These are phyloP conservation scores for Cataglyphis livida DNA, from an alignment of 2,888 invertebrate genomes.

Conservation along the genomic window DNA sequence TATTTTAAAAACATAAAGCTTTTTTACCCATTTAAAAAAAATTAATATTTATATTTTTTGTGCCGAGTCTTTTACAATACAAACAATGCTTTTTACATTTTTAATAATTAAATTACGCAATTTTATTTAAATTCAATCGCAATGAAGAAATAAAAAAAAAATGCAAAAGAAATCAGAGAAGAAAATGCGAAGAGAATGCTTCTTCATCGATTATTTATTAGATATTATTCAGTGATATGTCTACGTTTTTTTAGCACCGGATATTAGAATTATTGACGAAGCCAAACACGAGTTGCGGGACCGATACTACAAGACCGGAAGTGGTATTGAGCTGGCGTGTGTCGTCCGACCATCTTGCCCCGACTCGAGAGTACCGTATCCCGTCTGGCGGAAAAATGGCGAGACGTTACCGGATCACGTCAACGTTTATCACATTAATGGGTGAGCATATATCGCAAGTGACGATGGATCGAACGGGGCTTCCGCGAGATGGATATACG, in stretches of 20 bases:
- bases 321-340: constrained; percentile 90
- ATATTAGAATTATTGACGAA: constrained; percentile 90
- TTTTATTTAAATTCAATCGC: neutral
- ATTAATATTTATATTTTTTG: too few species aligned
- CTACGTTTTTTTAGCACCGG: constrained; percentile 87
- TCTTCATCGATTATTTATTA: neutral
- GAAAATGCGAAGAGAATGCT: too few species aligned
- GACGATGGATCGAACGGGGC: constrained; percentile 52
- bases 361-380: constrained; percentile 82
- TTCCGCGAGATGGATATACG: constrained; percentile 49
- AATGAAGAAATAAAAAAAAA: neutral
- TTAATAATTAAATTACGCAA: neutral
- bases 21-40: too few species aligned
- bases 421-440: constrained; percentile 82
- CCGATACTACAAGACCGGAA: constrained; percentile 91
- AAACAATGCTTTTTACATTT: neutral
- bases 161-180: neutral
- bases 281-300: constrained; percentile 90
- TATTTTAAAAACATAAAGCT: neutral
- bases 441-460: constrained; percentile 74
- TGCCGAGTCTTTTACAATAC: neutral
- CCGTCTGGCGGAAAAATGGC: constrained; percentile 83
- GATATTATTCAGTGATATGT: neutral
- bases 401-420: constrained; percentile 81
- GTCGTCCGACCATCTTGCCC: constrained; percentile 86